phyloP scores from a whole-genome alignment of 2,113 vertebrate genomes.

The Myrmophylax atrothorax region DNA sequence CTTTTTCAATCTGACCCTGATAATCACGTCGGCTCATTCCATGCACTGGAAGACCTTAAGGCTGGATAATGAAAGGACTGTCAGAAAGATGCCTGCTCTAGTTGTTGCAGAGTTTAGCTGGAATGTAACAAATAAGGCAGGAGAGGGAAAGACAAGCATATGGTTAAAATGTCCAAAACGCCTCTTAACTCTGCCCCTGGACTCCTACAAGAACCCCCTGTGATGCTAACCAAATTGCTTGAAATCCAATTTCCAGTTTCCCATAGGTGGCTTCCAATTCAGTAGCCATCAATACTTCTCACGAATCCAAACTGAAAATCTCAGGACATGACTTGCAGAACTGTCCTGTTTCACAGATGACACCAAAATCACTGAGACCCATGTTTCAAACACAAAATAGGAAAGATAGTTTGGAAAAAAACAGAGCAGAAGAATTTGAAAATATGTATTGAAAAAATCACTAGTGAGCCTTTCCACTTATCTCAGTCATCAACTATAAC shows the following conservation, averaged over 20 bases:
- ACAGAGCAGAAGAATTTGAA: neutral
- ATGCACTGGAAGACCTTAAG: neutral
- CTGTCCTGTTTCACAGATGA: neutral
- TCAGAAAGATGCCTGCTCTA: neutral
- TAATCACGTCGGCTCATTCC: neutral
- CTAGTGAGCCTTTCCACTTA: neutral
- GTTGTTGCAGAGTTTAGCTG: neutral
- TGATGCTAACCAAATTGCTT: neutral
- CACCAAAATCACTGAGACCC: neutral
- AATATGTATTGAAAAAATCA: neutral
- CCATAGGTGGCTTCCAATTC: neutral
- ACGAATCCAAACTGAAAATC: neutral
- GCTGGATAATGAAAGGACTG: neutral
- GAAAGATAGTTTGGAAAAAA: neutral
- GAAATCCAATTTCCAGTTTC: neutral
- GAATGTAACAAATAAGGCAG: neutral
- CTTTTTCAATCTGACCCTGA: neutral
- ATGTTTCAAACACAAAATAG: neutral
- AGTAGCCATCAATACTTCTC: neutral
- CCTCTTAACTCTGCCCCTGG: neutral
- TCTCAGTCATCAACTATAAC: neutral
- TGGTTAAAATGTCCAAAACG: neutral
- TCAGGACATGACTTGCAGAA: neutral
- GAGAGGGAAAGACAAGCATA: neutral
- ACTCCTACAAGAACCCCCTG: neutral